Base-by-base conservation (phyloP, 1,140 invertebrate genomes). In the Diachasmimorpha longicaudata region DNA sequence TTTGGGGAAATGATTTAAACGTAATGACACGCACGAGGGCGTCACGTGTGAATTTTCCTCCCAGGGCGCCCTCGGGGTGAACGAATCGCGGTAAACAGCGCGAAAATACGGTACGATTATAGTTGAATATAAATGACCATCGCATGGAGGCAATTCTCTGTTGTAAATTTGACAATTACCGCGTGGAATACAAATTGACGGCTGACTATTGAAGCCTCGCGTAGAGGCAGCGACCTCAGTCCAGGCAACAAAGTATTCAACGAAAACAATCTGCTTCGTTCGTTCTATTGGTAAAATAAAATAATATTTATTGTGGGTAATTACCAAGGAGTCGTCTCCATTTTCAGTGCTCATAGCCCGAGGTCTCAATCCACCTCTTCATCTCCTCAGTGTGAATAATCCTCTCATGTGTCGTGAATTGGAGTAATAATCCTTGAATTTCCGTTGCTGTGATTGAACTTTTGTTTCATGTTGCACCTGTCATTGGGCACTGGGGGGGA, bases 241-340 rank as follows among this genome's bases (percentile, higher is more conserved):
- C 31, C 31, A 6, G 31, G 31, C 31, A 31, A 31, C 31, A 2
- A 31, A 31, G 2, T 31, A n/a, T 31, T 31, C 6, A 31, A 31
- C 31, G 31, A 31, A 31, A 31, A 31, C 31, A 42, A 10, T 42
- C 39, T 4, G 4, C 9, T 42, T 10, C 39, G 1, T 10, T 42
- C 31, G 31, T 31, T 31, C 31, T 42, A 42, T 42, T 42, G 3
- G 13, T 10, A 42, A 4, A 9, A 46, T n/a, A 48, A 71, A 14
- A 71, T 21, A 63, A 63, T 13, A n/a, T 68, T 39, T 68, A 66
- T 68, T 37, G 77, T 44, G 74, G 25, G 72, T 76, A 73, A 77
- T 87, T 88, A 89, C 88, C 88, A 89, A 87, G 87, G 88, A 89
- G 83, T 89, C 88, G 81, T 89, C 88, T 83, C 83, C 88, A 88